phyloP scores from a whole-genome alignment of 2,888 invertebrate genomes.

The Cryptops parisi region DNA sequence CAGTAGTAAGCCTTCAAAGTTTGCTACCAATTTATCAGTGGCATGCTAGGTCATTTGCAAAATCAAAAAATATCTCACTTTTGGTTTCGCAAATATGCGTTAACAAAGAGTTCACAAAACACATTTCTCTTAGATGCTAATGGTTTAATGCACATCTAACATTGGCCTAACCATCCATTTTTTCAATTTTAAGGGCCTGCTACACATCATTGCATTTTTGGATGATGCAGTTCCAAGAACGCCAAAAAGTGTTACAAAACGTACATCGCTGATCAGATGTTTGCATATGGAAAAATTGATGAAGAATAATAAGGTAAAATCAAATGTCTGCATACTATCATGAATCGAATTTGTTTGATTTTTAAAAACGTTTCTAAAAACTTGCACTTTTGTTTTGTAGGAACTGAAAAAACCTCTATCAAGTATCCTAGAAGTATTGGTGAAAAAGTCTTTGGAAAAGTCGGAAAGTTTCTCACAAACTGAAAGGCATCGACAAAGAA shows the following conservation, averaged over 20 bases:
- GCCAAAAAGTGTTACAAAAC: background rate
- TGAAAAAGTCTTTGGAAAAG: conserved; percentile 22
- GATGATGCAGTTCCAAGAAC: background rate
- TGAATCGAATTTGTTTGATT: background rate
- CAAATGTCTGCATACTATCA: no score
- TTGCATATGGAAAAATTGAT: conserved; percentile 2
- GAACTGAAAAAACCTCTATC: conserved; percentile 25
- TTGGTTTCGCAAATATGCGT: no score
- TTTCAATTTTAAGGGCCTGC: background rate
- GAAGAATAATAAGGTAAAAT: background rate
- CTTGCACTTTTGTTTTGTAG: conserved; percentile 17
- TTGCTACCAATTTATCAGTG: no score
- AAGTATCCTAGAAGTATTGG: conserved; percentile 29
- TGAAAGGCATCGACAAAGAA: background rate
- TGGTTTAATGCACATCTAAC: no score
- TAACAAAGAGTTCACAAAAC: no score
- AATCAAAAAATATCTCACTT: no score
- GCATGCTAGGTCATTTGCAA: no score
- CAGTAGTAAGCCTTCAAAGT: no score
- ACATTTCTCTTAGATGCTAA: no score
- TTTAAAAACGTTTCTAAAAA: no score
- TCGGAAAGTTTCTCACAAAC: background rate
- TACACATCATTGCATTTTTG: background rate
- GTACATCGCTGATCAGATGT: background rate
- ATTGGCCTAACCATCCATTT: no score